Conservation (phyloP, 2,113 vertebrate genomes). For the Microtus pennsylvanicus region DNA sequence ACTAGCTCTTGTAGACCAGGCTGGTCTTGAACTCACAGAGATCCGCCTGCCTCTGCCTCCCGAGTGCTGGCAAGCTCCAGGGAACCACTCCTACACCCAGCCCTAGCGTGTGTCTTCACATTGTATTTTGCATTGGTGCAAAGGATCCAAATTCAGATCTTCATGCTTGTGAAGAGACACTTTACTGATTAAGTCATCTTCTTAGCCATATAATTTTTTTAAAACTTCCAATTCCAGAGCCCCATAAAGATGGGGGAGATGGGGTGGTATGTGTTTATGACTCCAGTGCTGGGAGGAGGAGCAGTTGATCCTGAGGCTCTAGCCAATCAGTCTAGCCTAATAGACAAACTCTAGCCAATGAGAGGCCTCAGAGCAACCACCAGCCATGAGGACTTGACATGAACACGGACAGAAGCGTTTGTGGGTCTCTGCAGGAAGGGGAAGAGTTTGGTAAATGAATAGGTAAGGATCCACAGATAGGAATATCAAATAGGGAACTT, state of each 20-base stretch:
- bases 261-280: not conserved
- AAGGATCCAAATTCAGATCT: not conserved
- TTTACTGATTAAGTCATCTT: not conserved
- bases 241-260: not conserved
- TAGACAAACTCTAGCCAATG: not conserved
- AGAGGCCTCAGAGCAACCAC: not conserved
- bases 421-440: too few relatives aligned
- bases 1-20: too few relatives aligned
- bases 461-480: too few relatives aligned
- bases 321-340: not conserved
- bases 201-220: not conserved
- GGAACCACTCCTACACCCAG: not conserved
- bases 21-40: too few relatives aligned
- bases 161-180: not conserved
- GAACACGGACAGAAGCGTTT: too few relatives aligned
- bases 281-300: not conserved
- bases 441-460: too few relatives aligned
- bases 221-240: not conserved
- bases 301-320: not conserved
- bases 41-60: too few relatives aligned
- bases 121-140: not conserved
- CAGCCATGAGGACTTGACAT: too few relatives aligned
- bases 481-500: too few relatives aligned
- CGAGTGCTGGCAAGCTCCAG: not conserved
- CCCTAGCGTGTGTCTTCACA: not conserved